A percentile compares a stretch with the other conserved stretches of the same genome.
Evolutionary conservation across 2,797 vertebrate species (phyloP).

Genomic region (Hydrocynus forskahlii): DNA sequence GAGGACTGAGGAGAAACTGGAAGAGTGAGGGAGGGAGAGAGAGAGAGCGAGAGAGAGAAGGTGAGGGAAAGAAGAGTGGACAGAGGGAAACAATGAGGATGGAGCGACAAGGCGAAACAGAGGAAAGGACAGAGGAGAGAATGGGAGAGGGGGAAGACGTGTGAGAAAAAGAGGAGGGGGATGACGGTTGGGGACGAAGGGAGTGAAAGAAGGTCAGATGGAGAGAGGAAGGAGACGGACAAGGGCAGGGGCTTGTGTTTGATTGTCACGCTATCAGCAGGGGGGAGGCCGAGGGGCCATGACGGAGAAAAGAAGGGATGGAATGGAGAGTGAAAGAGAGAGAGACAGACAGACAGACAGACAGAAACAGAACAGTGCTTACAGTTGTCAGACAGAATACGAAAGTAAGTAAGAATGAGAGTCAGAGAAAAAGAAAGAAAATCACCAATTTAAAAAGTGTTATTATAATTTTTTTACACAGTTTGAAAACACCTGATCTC

Average conservation of each 20-base stretch:
- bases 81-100: constrained; percentile 53
- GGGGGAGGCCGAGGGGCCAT: constrained; percentile 68
- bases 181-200: constrained; percentile 62
- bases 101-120: constrained; percentile 75
- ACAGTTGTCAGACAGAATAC: too few relatives aligned
- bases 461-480: background rate
- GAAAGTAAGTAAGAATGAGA: background rate
- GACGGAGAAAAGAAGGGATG: constrained; percentile 53
- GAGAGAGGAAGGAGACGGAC: constrained; percentile 51
- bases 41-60: background rate
- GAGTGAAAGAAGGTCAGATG: constrained; percentile 79
- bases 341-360: constrained; percentile 35
- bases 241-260: constrained; percentile 71
- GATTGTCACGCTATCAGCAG: constrained; percentile 72
- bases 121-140: constrained; percentile 68
- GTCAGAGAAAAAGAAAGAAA: constrained; percentile 20
- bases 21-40: background rate
- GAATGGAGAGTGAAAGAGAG: constrained; percentile 52
- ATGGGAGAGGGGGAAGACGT: constrained; percentile 66
- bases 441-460: background rate
- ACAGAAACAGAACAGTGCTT: background rate
- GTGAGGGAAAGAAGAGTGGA: constrained; percentile 53
- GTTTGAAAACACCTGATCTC: too few relatives aligned
- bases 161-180: constrained; percentile 66
- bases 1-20: constrained; percentile 29